Percentiles rank a stretch among this genome's conserved stretches.
phyloP scores from a whole-genome alignment of 2,797 vertebrate genomes.

The Rhinogobio ventralis region DNA sequence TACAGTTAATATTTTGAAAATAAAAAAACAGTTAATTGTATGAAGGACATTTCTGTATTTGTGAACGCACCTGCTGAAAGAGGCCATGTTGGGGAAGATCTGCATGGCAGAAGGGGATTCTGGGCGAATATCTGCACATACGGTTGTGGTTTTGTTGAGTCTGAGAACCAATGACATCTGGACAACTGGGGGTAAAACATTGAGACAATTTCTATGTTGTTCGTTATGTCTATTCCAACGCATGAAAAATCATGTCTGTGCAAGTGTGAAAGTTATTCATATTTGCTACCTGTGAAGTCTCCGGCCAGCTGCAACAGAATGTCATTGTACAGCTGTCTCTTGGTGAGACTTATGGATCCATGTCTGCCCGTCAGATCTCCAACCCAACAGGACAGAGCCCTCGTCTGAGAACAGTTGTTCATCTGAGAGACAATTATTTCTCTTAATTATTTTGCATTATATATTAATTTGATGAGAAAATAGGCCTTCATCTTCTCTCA shows the following conservation, averaged over 20 bases:
- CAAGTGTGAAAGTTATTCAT: neutral
- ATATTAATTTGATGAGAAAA: neutral
- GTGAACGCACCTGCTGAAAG: slow-evolving; percentile 73
- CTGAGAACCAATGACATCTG: slow-evolving; percentile 73
- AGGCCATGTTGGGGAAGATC: slow-evolving; percentile 66
- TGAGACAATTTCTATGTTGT: neutral
- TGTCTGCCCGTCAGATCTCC: slow-evolving; percentile 78
- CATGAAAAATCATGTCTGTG: neutral
- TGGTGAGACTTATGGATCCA: slow-evolving; percentile 66
- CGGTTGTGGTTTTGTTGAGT: slow-evolving; percentile 52
- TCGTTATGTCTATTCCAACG: neutral
- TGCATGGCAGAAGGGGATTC: slow-evolving; percentile 73
- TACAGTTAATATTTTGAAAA: neutral
- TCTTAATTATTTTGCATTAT: neutral
- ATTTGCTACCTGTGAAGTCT: slow-evolving; percentile 76
- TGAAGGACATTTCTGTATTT: neutral
- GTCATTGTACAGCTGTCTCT: slow-evolving; percentile 71
- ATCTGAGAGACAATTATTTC: slow-evolving; percentile 59
- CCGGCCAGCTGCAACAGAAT: slow-evolving; percentile 72
- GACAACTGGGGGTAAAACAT: slow-evolving; percentile 70
- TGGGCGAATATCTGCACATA: slow-evolving; percentile 75
- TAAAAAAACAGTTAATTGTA: neutral
- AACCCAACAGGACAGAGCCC: slow-evolving; percentile 74
- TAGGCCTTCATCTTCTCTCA: slow-evolving; percentile 53
- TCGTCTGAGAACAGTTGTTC: slow-evolving; percentile 70